Percentiles rank a stretch among this genome's conserved stretches.
Conservation (phyloP, 1,140 invertebrate species). For the Sweltsa coloradensis region DNA sequence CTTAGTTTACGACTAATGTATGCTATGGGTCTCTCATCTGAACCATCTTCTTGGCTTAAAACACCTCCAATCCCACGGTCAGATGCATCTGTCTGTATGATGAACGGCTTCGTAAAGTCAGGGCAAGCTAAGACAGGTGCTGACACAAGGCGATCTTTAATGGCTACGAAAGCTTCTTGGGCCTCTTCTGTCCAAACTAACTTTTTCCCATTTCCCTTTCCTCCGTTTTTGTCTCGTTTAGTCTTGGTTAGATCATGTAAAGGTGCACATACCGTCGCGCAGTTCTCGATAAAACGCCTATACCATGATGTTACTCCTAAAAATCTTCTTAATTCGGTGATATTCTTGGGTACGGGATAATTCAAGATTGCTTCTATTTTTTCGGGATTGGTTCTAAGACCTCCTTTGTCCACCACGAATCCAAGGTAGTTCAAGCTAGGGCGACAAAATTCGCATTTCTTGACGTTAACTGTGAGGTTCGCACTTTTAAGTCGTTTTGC, state of each 20-base stretch:
- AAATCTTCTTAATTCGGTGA: slow-evolving; percentile 25
- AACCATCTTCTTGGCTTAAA: slow-evolving; percentile 21
- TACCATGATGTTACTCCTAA: slow-evolving; percentile 31
- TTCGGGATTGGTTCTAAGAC: slow-evolving; percentile 27
- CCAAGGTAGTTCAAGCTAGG: slow-evolving; percentile 22
- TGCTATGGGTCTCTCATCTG: slow-evolving; percentile 16
- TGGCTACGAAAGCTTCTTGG: slow-evolving; percentile 22
- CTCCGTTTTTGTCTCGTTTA: too few relatives aligned
- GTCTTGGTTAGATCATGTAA: slow-evolving; percentile 26
- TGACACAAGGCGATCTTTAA: slow-evolving; percentile 21
- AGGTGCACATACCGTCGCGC: slow-evolving; percentile 25
- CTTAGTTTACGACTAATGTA: slow-evolving; percentile 28
- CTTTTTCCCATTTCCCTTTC: slow-evolving; percentile 19
- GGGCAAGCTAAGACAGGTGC: slow-evolving; percentile 25
- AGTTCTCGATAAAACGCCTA: slow-evolving; percentile 29
- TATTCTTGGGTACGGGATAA: slow-evolving; percentile 24
- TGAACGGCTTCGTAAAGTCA: slow-evolving; percentile 24
- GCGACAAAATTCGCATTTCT: slow-evolving; percentile 16
- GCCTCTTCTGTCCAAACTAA: slow-evolving; percentile 23
- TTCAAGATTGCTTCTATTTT: slow-evolving; percentile 31
- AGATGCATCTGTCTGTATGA: slow-evolving; percentile 26
- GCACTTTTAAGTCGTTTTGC: slow-evolving; percentile 19
- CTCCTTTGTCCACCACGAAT: slow-evolving; percentile 23
- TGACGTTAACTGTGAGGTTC: slow-evolving; percentile 19
- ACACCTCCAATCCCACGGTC: slow-evolving; percentile 24